A percentile compares a stretch with the other conserved stretches of the same genome.
phyloP scores from a whole-genome alignment of 2,888 invertebrate genomes.

The Troilus luridus region DNA sequence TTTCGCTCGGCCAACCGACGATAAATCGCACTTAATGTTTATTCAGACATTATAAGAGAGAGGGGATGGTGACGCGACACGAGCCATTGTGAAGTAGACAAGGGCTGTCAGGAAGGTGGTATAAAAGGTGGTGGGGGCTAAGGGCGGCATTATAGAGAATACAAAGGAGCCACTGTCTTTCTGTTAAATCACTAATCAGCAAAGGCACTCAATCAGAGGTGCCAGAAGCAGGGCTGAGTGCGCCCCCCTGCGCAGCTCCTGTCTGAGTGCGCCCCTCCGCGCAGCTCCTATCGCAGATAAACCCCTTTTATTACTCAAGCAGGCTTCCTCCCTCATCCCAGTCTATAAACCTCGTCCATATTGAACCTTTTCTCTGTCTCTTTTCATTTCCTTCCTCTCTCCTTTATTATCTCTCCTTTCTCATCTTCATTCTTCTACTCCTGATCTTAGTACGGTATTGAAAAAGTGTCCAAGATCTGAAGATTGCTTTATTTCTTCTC shows the following conservation, averaged over 20 bases:
- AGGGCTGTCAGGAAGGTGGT: constrained; percentile 31
- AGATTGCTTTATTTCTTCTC: too few species aligned
- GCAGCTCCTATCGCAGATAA: too few species aligned
- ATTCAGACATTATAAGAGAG: background rate
- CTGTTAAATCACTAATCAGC: constrained; percentile 57
- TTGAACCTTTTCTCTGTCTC: background rate
- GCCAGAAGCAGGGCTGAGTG: constrained; percentile 68
- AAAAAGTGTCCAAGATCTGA: too few species aligned
- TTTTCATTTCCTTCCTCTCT: too few species aligned
- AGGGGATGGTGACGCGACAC: background rate
- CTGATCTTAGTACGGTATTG: background rate
- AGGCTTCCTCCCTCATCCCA: constrained; percentile 56
- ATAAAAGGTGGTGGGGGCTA: constrained; percentile 20
- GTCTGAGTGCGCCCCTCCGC: too few species aligned
- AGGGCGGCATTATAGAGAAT: background rate
- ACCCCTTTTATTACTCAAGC: constrained; percentile 69
- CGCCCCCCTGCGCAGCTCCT: constrained; percentile 59
- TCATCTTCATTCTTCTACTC: background rate
- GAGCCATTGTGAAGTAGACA: background rate
- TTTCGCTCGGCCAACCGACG: background rate
- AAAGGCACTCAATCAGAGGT: constrained; percentile 61
- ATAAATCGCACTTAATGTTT: background rate
- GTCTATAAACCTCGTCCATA: constrained; percentile 23
- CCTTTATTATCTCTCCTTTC: background rate
- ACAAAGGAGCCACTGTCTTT: constrained; percentile 48